Conservation (phyloP, 1,140 invertebrate genomes). For the Trachymyrmex septentrionalis region DNA sequence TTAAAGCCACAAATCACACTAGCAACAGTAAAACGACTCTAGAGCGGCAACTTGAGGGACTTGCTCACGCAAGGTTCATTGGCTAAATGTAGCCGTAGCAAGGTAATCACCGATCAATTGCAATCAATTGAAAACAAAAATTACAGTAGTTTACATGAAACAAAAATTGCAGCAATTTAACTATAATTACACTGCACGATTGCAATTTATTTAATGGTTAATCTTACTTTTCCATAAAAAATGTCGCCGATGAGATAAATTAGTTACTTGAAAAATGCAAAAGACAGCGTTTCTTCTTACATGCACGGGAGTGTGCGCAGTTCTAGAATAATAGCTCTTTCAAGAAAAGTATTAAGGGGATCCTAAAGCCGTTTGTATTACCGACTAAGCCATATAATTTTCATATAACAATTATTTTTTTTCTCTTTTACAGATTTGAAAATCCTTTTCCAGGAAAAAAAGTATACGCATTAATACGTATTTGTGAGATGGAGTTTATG, state of each 20-base stretch:
- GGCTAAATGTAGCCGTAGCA: slow-evolving; percentile 13
- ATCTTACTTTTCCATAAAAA: slow-evolving; percentile 24
- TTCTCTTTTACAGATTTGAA: too few relatives aligned
- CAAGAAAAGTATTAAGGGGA: too few relatives aligned
- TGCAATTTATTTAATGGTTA: not conserved
- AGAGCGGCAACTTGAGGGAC: not conserved
- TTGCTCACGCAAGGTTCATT: slow-evolving; percentile 13
- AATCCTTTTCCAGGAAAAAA: too few relatives aligned
- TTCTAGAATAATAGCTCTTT: too few relatives aligned
- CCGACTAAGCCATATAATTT: too few relatives aligned
- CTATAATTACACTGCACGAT: not conserved
- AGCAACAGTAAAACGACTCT: slow-evolving; percentile 2
- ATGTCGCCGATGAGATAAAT: not conserved
- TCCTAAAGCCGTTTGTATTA: too few relatives aligned
- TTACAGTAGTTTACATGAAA: not conserved
- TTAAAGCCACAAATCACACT: not conserved
- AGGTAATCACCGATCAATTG: slow-evolving; percentile 47
- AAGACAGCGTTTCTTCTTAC: not conserved
- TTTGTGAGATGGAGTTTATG: too few relatives aligned
- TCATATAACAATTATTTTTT: too few relatives aligned
- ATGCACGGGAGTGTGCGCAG: not conserved
- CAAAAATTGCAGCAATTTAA: slow-evolving; percentile 8
- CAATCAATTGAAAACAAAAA: not conserved
- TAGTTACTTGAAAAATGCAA: slow-evolving; percentile 31
- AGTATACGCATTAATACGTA: too few relatives aligned